A percentile compares a stretch with the other conserved stretches of the same genome.
phyloP scores from a whole-genome alignment of 2,888 invertebrate species.

The Ernsta delagoae region DNA sequence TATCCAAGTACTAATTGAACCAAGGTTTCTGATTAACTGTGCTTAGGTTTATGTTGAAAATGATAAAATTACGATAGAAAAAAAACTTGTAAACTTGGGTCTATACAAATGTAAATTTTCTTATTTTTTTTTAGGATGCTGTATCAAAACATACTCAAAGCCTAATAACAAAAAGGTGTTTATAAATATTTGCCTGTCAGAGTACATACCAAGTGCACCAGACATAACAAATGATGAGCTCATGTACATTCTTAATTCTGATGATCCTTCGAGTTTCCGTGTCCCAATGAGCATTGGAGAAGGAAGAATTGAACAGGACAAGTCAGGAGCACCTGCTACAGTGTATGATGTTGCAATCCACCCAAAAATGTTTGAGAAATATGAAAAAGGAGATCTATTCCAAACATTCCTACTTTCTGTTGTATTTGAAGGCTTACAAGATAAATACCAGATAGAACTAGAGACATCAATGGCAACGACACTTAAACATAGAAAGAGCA shows the following conservation, averaged over 20 bases:
- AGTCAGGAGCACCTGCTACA: slow-evolving; percentile 88
- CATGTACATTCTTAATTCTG: slow-evolving; percentile 87
- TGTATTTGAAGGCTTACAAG: slow-evolving; percentile 89
- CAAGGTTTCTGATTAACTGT: too few species aligned
- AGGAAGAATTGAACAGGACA: slow-evolving; percentile 91
- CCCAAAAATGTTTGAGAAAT: slow-evolving; percentile 90
- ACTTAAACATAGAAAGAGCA: slow-evolving; percentile 89
- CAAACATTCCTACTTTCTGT: slow-evolving; percentile 92
- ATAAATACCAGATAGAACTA: slow-evolving; percentile 90
- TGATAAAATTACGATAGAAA: too few species aligned
- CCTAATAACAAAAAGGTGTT: slow-evolving; percentile 90
- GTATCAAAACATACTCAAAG: slow-evolving; percentile 89
- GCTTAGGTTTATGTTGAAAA: too few species aligned
- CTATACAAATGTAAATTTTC: neutral
- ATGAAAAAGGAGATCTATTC: slow-evolving; percentile 88
- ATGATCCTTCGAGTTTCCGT: slow-evolving; percentile 89
- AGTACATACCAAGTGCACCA: slow-evolving; percentile 89
- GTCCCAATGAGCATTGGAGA: slow-evolving; percentile 97
- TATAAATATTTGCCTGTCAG: slow-evolving; percentile 93
- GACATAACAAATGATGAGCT: slow-evolving; percentile 90
- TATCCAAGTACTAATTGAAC: too few species aligned
- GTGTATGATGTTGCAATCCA: slow-evolving; percentile 95
- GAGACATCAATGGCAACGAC: slow-evolving; percentile 87
- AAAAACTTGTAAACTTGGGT: too few species aligned
- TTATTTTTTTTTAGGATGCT: slow-evolving; percentile 85